Base-by-base conservation (phyloP, 92 coral and sea anemone species). In the Virgularia gustaviana region DNA sequence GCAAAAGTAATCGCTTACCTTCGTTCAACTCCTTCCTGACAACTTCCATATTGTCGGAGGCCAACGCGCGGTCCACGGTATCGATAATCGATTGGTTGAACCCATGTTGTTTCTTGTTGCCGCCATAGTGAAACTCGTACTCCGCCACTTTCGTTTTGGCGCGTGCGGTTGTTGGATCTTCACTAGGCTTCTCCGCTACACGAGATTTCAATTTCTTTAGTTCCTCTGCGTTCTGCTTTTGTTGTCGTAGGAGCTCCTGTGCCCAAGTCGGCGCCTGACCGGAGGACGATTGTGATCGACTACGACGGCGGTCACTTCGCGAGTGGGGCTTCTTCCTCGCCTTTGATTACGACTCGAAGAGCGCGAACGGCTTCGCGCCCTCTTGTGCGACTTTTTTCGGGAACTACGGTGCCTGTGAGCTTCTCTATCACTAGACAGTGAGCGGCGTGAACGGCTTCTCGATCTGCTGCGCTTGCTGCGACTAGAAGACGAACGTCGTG, bases 261-360 rank as follows among this genome's bases (percentile, higher is more conserved):
- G 78, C 73, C 75, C 85, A 53, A 25, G 52, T 22, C 30, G 79
- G 85, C 20, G 79, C 67, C 47, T 64, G 59, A 34, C 41, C 44
- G 42, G 67, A 16, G 43, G 67, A 5, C 15, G 55, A 47, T 47
- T 19, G 22, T 15, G 7, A 47, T 4, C 55, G 55, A n/a, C n/a
- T n/a, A 19, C 45, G 44, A 7, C 23, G 18, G 27, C 36, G 44
- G 2, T 60, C 22, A 12, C 44, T 60, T 6, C 11, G 67, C 3
- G 33, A 49, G 3, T 11, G 3, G 12, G 16, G 55, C 16, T 27
- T 16, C 1, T 9, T 51, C 27, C 57, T 51, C 27, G 55, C 4
- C n/a, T n/a, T n/a, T n/a, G n/a, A n/a, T n/a, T n/a, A n/a, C n/a
- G n/a, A n/a, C n/a, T n/a, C 23, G 22, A 25, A 47, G 55, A 47